phyloP scores from a whole-genome alignment of 2,113 vertebrate species.

The Chinchilla lanigera region DNA sequence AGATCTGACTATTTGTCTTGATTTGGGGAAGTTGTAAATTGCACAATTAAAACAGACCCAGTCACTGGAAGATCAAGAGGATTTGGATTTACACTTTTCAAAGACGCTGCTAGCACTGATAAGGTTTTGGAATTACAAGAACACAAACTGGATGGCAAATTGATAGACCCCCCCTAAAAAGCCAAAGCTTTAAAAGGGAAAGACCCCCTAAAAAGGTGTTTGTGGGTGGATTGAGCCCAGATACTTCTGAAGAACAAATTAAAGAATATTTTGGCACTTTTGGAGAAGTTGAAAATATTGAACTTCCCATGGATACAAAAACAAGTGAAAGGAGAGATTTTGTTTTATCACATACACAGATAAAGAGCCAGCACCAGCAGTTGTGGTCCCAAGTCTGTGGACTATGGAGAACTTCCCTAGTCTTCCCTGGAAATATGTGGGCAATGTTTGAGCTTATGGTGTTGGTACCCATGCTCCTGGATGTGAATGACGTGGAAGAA shows the following conservation, averaged over 20 bases:
- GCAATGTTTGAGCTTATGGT: not conserved
- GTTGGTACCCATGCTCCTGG: not conserved
- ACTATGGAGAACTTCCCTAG: not conserved
- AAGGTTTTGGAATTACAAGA: constrained; percentile 93
- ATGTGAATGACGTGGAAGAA: not conserved
- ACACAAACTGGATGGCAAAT: constrained; percentile 93
- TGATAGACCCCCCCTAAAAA: constrained; percentile 94
- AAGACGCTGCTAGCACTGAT: constrained; percentile 93
- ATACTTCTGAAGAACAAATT: constrained; percentile 54
- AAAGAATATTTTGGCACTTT: no score
- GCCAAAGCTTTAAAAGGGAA: constrained; percentile 94
- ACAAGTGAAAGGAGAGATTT: no score
- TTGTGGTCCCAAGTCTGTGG: not conserved
- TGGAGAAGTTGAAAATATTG: no score
- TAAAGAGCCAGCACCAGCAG: no score
- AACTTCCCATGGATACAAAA: no score
- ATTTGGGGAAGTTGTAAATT: constrained; percentile 94
- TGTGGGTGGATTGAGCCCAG: constrained; percentile 91
- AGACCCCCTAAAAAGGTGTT: constrained; percentile 93
- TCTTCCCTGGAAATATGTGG: not conserved
- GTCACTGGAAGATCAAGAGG: constrained; percentile 92
- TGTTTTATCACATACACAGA: no score
- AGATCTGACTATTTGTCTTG: constrained; percentile 93
- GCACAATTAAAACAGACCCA: constrained; percentile 93
- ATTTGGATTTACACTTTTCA: constrained; percentile 94